Base-by-base conservation (phyloP, 2,888 invertebrate genomes). In the Hirtodrosophila trivittata region DNA sequence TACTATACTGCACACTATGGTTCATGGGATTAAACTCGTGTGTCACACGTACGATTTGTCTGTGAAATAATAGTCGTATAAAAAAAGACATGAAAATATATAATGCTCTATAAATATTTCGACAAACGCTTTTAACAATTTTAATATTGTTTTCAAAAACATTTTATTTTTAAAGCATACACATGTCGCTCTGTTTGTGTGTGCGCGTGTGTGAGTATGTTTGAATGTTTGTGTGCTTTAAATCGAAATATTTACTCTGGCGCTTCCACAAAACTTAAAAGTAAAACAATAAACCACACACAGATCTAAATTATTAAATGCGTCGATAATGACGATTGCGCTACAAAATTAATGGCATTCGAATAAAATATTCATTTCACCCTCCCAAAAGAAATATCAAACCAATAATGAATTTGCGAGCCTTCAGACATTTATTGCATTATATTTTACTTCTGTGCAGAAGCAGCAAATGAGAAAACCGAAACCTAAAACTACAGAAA, bases 221-320 rank as follows among this genome's bases (percentile, higher is more conserved):
- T 7, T 25, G 28, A 41, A 8, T 50, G 35, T 49, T 14, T 33
- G 35, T 62, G 16, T 30, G 43, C 56, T 49, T 56, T 50, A 21
- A 77, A 75, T 70, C 74, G 59, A 76, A 74, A 81, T 81, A 74
- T 73, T 69, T 74, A 60, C 58, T 66, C 70, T 58, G 52, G 56
- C 59, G 64, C 35, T 51, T 46, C 39, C 6, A 54, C 43, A 46
- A 21, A 35, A 35, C 14, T 4, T 10, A 6, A 42, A 32, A 25
- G 8, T 28, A 43, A 35, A 65, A 35, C 28, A 51, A 46, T 30
- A 54, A 45, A 63, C 18, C 28, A 47, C 43, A 62, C 8, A 45
- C 45, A 13, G 41, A 37, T 52, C 37, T 54, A 73, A 73, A 73
- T 73, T 35, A 66, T 72, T 69, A 42, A 66, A 55, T 59, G 72